Evolutionary conservation across 2,797 vertebrate species (phyloP).

Genomic region (Stomatorhinus walkeri): DNA sequence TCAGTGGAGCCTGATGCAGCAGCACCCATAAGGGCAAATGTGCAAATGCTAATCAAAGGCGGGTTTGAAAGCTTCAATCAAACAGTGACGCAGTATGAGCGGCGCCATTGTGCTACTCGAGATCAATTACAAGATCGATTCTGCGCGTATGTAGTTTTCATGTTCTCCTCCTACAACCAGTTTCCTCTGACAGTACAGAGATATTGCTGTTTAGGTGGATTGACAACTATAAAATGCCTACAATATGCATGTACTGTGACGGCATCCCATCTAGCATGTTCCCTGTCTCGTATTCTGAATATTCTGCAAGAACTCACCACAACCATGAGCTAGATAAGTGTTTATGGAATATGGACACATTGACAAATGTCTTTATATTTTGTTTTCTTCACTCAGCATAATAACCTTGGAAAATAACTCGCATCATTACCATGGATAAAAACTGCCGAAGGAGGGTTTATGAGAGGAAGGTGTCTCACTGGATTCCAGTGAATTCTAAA

Average conservation of each 20-base stretch:
- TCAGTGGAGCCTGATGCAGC: background rate
- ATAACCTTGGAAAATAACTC: background rate
- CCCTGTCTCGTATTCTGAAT: background rate
- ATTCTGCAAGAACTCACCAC: background rate
- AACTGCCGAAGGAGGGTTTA: background rate
- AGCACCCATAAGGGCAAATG: background rate
- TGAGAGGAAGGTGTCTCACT: background rate
- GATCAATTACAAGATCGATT: background rate
- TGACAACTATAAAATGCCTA: background rate
- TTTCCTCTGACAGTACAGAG: background rate
- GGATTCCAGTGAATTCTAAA: background rate
- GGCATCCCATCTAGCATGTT: background rate
- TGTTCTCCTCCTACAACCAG: background rate
- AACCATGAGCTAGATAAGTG: background rate
- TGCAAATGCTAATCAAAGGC: background rate
- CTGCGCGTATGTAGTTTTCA: background rate
- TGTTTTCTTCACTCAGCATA: background rate
- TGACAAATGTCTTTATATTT: background rate
- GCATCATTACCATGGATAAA: background rate
- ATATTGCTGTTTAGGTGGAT: background rate
- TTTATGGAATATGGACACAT: background rate
- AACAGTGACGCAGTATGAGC: background rate
- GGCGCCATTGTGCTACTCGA: background rate
- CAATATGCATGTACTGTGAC: background rate
- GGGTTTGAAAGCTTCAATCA: background rate